These are phyloP conservation scores for Pagetopsis macropterus DNA, from an alignment of 2,797 vertebrate genomes.

Conservation along the genomic window DNA sequence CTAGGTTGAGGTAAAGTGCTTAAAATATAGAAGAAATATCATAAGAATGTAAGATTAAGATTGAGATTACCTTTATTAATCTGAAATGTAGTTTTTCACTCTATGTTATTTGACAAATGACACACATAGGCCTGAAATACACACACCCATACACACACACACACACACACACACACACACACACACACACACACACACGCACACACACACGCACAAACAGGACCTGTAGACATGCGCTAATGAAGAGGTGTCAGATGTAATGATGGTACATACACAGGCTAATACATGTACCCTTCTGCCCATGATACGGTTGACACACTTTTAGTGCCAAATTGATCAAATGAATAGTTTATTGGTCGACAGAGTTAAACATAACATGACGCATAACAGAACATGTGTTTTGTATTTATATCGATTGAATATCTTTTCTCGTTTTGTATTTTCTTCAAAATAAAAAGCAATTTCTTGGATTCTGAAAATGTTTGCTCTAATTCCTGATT, in stretches of 20 bases:
- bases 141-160: too few species aligned
- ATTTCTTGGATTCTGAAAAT: background rate
- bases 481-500: background rate
- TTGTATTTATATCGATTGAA: background rate
- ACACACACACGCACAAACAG: too few species aligned
- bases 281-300: background rate
- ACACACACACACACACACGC: too few species aligned
- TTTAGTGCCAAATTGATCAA: background rate
- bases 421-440: background rate
- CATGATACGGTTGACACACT: too few species aligned
- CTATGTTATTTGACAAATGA: too few species aligned
- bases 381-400: too few species aligned
- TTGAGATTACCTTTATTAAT: too few species aligned
- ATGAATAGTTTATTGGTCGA: background rate
- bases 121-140: too few species aligned
- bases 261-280: background rate
- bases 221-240: too few species aligned
- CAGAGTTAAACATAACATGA: background rate
- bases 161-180: too few species aligned
- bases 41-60: background rate
- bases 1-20: background rate
- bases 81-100: too few species aligned
- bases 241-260: too few species aligned
- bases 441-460: background rate
- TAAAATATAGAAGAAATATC: constrained; percentile 12